Evolutionary conservation across 2,797 vertebrate species (phyloP).

Genomic region (Lycodopsis pacificus): DNA sequence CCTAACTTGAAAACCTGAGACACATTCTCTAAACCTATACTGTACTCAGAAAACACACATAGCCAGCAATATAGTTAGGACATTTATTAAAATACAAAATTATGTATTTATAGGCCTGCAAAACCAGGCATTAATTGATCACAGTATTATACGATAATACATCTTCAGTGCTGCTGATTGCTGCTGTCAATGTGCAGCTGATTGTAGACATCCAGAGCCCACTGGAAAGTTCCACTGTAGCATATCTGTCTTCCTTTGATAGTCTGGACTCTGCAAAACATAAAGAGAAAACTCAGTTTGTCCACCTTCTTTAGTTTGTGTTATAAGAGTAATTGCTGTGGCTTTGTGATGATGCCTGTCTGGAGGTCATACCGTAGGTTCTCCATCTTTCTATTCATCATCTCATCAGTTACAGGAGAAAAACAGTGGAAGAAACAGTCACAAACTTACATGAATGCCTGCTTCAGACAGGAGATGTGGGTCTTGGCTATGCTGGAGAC

Average conservation of each 20-base stretch:
- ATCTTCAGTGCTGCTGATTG: background rate
- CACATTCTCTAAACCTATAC: no score
- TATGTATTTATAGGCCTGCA: background rate
- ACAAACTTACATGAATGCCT: conserved; percentile 62
- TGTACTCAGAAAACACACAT: no score
- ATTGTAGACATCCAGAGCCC: conserved; percentile 18
- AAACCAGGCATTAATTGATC: background rate
- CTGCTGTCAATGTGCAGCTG: background rate
- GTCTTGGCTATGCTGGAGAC: background rate
- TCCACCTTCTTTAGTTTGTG: background rate
- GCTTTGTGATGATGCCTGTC: background rate
- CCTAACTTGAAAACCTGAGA: no score
- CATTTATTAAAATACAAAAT: background rate
- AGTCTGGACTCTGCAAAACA: conserved; percentile 54
- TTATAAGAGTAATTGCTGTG: no score
- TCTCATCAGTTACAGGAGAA: background rate
- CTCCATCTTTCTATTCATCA: background rate
- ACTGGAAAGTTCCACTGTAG: conserved; percentile 1
- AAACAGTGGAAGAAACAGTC: background rate
- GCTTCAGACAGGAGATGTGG: background rate
- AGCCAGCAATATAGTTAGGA: no score
- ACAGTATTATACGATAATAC: background rate
- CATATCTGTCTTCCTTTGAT: background rate
- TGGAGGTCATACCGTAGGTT: background rate
- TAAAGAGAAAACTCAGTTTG: background rate